Evolutionary conservation across 2,797 vertebrate genomes (phyloP).

Genomic region (Aldrovandia affinis): DNA sequence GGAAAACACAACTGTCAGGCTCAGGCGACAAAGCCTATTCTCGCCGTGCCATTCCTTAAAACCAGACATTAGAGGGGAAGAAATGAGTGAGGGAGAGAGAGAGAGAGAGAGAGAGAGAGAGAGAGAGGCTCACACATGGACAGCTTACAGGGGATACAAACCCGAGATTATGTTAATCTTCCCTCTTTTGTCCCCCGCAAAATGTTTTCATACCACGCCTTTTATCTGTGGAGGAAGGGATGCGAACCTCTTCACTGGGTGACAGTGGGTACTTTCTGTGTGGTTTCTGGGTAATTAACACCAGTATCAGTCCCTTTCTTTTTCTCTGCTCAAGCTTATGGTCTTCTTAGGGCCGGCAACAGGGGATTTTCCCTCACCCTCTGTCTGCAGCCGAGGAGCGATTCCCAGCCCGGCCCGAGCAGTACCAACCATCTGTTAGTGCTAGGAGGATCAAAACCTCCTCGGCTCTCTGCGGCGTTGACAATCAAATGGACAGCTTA

Average conservation of each 20-base stretch:
- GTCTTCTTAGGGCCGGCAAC: slow-evolving; percentile 96
- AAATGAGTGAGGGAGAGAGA: slow-evolving; percentile 65
- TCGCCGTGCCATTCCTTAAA: slow-evolving; percentile 85
- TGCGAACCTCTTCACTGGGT: slow-evolving; percentile 98
- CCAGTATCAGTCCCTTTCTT: slow-evolving; percentile 97
- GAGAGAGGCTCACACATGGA: slow-evolving; percentile 88
- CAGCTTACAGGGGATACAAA: slow-evolving; percentile 98
- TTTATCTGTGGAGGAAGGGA: slow-evolving; percentile 99
- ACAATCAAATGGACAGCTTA: slow-evolving; percentile 83
- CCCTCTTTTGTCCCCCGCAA: slow-evolving; percentile 91
- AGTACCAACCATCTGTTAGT: slow-evolving; percentile 95
- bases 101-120: slow-evolving; percentile 59
- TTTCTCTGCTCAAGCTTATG: slow-evolving; percentile 99
- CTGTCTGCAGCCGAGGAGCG: slow-evolving; percentile 83
- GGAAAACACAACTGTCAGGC: slow-evolving; percentile 91
- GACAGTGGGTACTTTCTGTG: slow-evolving; percentile 99
- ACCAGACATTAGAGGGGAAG: slow-evolving; percentile 85
- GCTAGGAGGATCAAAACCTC: slow-evolving; percentile 88
- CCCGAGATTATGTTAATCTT: slow-evolving; percentile 99
- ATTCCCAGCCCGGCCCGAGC: slow-evolving; percentile 84
- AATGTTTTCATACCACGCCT: slow-evolving; percentile 99
- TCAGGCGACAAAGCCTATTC: slow-evolving; percentile 88
- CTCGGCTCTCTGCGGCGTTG: slow-evolving; percentile 72
- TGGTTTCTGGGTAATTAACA: slow-evolving; percentile 99
- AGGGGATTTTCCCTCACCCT: slow-evolving; percentile 88